phyloP scores from a whole-genome alignment of 2,888 invertebrate species.

The Pyrocoelia pectoralis region DNA sequence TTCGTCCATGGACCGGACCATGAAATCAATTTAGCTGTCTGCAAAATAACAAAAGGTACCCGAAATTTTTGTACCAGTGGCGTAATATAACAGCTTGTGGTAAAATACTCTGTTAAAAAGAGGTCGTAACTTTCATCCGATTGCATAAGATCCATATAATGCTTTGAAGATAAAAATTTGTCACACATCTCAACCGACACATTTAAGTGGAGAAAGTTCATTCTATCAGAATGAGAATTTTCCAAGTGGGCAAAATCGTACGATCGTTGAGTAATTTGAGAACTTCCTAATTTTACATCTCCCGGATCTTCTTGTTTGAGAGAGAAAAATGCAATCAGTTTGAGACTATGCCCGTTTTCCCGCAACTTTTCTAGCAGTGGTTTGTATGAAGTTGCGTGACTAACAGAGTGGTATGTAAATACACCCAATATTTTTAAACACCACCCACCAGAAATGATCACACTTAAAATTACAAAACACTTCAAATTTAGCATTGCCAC shows the following conservation, averaged over 20 bases:
- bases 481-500: not conserved
- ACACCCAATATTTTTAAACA: constrained; percentile 66
- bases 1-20: constrained; percentile 62
- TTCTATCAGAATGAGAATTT: not conserved
- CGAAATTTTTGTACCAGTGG: constrained; percentile 8
- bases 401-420: constrained; percentile 74
- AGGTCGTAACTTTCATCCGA: constrained; percentile 67
- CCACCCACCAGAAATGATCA: constrained; percentile 45
- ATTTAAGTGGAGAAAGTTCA: no score
- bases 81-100: constrained; percentile 71
- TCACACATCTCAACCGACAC: not conserved
- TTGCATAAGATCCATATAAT: constrained; percentile 3
- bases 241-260: not conserved
- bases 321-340: constrained; percentile 72
- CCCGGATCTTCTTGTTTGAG: not conserved
- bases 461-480: constrained; percentile 1
- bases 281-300: not conserved
- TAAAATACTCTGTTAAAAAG: constrained; percentile 74
- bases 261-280: not conserved
- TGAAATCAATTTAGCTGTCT: constrained; percentile 62
- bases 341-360: constrained; percentile 70
- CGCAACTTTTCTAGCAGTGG: constrained; percentile 68
- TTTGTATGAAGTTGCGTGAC: constrained; percentile 72
- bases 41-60: constrained; percentile 61
- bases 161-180: constrained; percentile 43